Evolutionary conservation across 2,113 vertebrate species (phyloP).

Genomic region (Suricata suricatta): DNA sequence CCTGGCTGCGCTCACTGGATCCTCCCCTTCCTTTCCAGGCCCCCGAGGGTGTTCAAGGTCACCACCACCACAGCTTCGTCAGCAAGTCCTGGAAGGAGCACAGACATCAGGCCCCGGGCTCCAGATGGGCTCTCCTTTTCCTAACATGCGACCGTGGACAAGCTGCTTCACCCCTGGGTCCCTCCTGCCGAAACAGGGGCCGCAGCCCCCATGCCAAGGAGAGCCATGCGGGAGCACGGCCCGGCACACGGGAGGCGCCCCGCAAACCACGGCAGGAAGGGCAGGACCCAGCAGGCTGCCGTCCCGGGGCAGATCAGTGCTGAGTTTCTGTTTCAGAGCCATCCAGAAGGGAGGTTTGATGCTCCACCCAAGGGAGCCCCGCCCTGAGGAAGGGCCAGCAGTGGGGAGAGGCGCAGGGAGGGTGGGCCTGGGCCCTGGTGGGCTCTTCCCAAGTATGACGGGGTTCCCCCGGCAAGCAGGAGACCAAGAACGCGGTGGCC

Average conservation of each 20-base stretch:
- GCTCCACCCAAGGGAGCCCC: fast-evolving
- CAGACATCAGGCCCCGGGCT: fast-evolving
- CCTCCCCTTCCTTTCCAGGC: background rate
- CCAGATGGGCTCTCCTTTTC: fast-evolving
- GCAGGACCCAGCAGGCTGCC: background rate
- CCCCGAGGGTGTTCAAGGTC: background rate
- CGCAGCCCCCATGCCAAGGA: fast-evolving
- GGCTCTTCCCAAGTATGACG: background rate
- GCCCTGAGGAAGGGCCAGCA: background rate
- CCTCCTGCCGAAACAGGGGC: no score
- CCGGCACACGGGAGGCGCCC: fast-evolving
- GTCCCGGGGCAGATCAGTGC: fast-evolving
- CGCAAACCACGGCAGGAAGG: fast-evolving
- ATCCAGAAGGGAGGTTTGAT: fast-evolving
- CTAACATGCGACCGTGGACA: fast-evolving
- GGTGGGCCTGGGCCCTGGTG: fast-evolving
- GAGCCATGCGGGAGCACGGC: fast-evolving
- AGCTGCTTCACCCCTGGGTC: fast-evolving
- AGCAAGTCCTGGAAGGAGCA: fast-evolving
- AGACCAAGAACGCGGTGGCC: fast-evolving
- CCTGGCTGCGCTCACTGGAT: fast-evolving
- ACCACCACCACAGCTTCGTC: fast-evolving
- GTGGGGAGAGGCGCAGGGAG: background rate
- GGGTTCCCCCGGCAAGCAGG: background rate
- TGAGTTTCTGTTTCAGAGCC: fast-evolving